A percentile compares a stretch with the other conserved stretches of the same genome.
phyloP scores from a whole-genome alignment of 2,113 vertebrate species.

The Gadus macrocephalus region DNA sequence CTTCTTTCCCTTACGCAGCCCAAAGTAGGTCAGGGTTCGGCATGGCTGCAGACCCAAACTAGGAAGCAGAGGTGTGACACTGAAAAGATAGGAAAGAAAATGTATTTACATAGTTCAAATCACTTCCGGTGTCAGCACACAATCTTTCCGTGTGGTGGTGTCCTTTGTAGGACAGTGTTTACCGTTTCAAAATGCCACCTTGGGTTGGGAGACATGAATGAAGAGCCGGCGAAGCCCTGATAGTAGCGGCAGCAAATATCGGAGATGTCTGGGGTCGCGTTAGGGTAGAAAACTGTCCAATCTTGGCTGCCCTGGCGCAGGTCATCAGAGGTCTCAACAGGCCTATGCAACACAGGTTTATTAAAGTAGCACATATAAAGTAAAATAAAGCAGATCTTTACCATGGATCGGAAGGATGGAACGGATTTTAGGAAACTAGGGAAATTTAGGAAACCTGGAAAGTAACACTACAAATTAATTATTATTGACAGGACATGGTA shows the following conservation, averaged over 20 bases:
- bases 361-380: background rate
- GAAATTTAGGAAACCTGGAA: too few species aligned
- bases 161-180: background rate
- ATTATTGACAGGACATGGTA: too few species aligned
- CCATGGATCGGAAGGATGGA: background rate
- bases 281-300: conserved; percentile 44
- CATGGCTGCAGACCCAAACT: conserved; percentile 69
- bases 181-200: conserved; percentile 61
- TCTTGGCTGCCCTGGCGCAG: conserved; percentile 24
- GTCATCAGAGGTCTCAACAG: conserved; percentile 61
- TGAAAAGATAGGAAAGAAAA: conserved; percentile 42
- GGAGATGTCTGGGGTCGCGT: conserved; percentile 14
- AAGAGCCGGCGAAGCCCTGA: conserved; percentile 27
- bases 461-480: too few species aligned
- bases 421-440: too few species aligned
- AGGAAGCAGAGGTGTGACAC: conserved; percentile 71
- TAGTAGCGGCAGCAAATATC: conserved; percentile 18
- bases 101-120: background rate
- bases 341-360: conserved; percentile 48
- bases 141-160: background rate
- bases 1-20: conserved; percentile 82
- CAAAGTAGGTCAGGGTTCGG: conserved; percentile 78
- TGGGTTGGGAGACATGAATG: conserved; percentile 9
- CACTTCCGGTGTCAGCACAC: background rate
- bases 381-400: too few species aligned